Conservation (phyloP, 2,888 invertebrate genomes). For the Neuroscelio doddi region DNA sequence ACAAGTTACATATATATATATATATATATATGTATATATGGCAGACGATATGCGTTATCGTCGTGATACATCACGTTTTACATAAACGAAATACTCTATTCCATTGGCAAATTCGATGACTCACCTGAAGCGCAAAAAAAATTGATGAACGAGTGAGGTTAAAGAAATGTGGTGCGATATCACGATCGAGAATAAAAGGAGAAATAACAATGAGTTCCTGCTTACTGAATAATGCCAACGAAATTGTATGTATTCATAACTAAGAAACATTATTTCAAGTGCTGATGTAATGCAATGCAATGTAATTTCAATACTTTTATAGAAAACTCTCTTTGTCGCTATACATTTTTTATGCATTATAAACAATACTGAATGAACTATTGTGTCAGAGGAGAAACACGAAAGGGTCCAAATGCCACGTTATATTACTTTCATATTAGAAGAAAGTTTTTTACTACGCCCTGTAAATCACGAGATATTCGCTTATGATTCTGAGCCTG, state of each 20-base stretch:
- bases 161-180: background rate
- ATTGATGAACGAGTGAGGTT: conserved; percentile 8
- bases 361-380: background rate
- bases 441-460: background rate
- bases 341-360: too few species aligned
- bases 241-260: too few species aligned
- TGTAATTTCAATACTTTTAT: too few species aligned
- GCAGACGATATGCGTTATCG: conserved; percentile 45
- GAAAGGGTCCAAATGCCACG: background rate
- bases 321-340: too few species aligned
- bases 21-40: too few species aligned
- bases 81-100: conserved; percentile 31
- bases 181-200: too few species aligned
- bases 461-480: conserved; percentile 27
- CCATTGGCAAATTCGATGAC: conserved; percentile 32
- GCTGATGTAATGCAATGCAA: too few species aligned
- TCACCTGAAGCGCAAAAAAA: conserved; percentile 48
- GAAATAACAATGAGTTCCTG: too few species aligned
- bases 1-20: too few species aligned
- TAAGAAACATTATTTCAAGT: too few species aligned
- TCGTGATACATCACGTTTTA: conserved; percentile 38
- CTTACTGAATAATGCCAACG: too few species aligned
- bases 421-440: background rate
- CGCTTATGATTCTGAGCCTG: conserved; percentile 31
- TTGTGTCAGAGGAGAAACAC: background rate